Conservation (phyloP, 1,140 invertebrate species). For the Armadillidium nasatum region DNA sequence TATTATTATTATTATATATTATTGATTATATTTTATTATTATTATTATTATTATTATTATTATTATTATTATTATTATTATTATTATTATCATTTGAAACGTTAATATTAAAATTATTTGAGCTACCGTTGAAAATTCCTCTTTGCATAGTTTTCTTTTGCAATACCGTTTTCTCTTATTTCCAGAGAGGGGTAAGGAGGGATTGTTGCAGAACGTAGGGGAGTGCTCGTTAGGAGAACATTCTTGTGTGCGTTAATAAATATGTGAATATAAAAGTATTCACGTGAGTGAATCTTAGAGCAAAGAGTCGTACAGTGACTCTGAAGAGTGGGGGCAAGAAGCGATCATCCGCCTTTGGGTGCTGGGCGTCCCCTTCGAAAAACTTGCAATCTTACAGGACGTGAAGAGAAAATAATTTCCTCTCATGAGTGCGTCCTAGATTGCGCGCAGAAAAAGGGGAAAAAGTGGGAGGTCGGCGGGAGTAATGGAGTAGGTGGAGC, state of each 20-base stretch:
- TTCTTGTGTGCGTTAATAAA: neutral
- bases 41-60: too few species aligned
- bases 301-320: neutral
- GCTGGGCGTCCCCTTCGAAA: conserved; percentile 7
- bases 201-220: neutral
- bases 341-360: conserved; percentile 4
- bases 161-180: neutral
- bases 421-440: neutral
- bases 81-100: neutral
- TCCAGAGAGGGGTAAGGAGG: neutral
- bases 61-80: too few species aligned
- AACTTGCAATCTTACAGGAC: conserved; percentile 12
- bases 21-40: too few species aligned
- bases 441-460: conserved; percentile 5
- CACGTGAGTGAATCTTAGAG: neutral
- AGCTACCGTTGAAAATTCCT: neutral
- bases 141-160: neutral
- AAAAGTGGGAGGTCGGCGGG: neutral
- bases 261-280: neutral
- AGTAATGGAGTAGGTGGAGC: neutral
- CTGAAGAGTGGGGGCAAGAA: conserved; percentile 1
- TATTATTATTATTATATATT: too few species aligned
- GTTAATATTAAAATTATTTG: neutral
- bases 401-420: conserved; percentile 10
- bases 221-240: neutral